Percentiles rank a stretch among this genome's conserved stretches.
Conservation (phyloP, 2,888 invertebrate species). For the Thera britannica region DNA sequence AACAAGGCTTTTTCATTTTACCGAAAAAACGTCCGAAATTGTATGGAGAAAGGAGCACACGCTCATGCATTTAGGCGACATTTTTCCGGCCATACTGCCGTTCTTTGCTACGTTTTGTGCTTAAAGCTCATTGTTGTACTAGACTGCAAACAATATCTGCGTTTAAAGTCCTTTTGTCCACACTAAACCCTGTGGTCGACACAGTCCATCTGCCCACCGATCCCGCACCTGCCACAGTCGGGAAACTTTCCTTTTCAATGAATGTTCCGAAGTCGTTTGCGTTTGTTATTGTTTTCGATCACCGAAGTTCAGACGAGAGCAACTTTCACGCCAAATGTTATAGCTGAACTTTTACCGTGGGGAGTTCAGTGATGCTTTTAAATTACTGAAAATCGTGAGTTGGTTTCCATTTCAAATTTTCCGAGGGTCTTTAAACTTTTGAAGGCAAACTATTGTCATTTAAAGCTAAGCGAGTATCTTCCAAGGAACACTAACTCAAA, state of each 20-base stretch:
- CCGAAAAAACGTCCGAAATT: no score
- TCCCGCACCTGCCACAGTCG: constrained; percentile 62
- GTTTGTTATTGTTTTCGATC: constrained; percentile 81
- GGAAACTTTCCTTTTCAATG: constrained; percentile 77
- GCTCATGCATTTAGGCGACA: no score
- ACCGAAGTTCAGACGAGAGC: constrained; percentile 65
- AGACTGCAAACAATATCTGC: no score
- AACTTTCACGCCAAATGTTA: constrained; percentile 51
- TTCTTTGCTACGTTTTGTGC: no score
- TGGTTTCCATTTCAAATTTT: constrained; percentile 12
- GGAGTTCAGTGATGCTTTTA: constrained; percentile 24
- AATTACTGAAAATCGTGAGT: constrained; percentile 14
- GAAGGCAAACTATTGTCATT: not conserved
- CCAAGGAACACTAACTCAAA: no score
- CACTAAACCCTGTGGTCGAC: constrained; percentile 6
- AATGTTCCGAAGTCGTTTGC: constrained; percentile 77
- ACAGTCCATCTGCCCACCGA: constrained; percentile 47
- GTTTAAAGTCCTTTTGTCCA: no score
- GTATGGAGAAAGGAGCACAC: no score
- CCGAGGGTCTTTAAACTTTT: not conserved
- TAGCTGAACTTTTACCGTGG: constrained; percentile 40
- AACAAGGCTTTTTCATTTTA: no score
- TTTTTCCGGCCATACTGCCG: no score
- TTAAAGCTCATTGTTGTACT: no score
- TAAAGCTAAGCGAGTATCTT: not conserved